Percentiles rank a stretch among this genome's conserved stretches.
Conservation (phyloP, 2,888 invertebrate genomes). For the Patella pellucida region DNA sequence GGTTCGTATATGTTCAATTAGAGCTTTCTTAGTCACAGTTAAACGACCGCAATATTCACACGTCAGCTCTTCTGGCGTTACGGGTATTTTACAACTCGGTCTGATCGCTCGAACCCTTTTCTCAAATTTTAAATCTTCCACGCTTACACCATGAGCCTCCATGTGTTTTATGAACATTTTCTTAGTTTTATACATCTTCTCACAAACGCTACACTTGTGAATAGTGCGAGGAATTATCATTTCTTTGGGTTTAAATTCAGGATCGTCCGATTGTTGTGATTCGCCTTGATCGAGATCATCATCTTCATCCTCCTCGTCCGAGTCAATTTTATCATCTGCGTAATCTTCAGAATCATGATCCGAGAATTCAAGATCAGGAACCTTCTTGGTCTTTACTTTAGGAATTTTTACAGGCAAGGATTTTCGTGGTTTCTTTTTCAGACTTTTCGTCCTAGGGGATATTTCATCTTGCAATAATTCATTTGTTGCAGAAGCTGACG, state of each 20-base stretch:
- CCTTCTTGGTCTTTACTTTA: not conserved
- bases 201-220: too few species aligned
- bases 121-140: too few species aligned
- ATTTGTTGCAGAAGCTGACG: too few species aligned
- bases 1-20: not conserved
- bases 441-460: too few species aligned
- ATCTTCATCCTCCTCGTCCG: not conserved
- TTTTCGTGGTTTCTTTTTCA: too few species aligned
- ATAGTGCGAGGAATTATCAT: not conserved
- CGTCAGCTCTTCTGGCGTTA: not conserved
- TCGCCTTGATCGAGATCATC: not conserved
- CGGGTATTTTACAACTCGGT: not conserved
- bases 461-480: too few species aligned
- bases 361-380: too few species aligned
- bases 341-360: not conserved
- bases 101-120: not conserved
- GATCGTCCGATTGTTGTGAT: not conserved
- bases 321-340: not conserved
- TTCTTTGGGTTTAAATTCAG: not conserved
- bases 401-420: not conserved
- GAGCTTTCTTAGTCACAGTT: not conserved
- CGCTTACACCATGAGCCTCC: not conserved
- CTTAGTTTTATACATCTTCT: not conserved
- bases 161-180: not conserved
- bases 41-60: conserved; percentile 9